A percentile compares a stretch with the other conserved stretches of the same genome.
phyloP scores from a whole-genome alignment of 2,797 vertebrate genomes.

The Microtus obscurus region DNA sequence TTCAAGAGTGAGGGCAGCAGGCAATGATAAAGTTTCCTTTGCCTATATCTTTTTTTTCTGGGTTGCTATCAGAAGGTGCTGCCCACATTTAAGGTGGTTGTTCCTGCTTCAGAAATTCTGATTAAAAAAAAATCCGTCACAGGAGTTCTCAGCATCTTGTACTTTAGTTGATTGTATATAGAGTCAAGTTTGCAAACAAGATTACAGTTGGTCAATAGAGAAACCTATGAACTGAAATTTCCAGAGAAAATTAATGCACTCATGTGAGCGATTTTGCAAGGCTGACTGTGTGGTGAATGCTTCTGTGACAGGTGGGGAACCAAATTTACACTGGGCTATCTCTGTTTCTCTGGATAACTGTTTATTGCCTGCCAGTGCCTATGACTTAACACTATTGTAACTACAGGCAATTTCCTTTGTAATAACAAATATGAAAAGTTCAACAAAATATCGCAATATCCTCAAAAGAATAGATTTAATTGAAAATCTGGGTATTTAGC shows the following conservation, averaged over 20 bases:
- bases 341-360: background rate
- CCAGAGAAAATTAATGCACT: background rate
- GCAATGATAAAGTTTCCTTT: background rate
- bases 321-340: background rate
- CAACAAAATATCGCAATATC: background rate
- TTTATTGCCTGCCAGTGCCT: background rate
- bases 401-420: background rate
- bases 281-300: background rate
- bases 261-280: background rate
- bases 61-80: background rate
- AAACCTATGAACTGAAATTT: background rate
- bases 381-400: background rate
- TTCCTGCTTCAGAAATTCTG: background rate
- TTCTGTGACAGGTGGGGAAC: background rate
- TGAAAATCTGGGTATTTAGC: background rate
- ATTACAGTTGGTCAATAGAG: background rate
- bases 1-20: background rate
- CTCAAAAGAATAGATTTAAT: background rate
- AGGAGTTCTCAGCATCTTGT: background rate
- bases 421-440: background rate
- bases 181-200: background rate
- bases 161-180: background rate
- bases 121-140: background rate
- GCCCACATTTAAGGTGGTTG: background rate
- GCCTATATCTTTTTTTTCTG: background rate